A percentile compares a stretch with the other conserved stretches of the same genome.
Evolutionary conservation across 2,888 invertebrate genomes (phyloP).

Genomic region (Carcina quercana): DNA sequence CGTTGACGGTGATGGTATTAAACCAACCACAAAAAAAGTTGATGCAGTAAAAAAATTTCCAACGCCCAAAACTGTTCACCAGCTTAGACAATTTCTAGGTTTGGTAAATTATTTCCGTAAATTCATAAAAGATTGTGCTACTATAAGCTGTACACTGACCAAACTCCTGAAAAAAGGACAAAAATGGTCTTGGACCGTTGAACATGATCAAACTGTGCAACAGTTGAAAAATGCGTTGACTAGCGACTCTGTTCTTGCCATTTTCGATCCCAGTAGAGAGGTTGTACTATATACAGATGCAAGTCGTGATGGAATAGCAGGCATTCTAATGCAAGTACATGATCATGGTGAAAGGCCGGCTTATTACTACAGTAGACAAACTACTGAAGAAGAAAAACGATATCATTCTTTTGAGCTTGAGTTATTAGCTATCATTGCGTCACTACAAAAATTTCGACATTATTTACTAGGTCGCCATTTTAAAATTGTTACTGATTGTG

Average conservation of each 20-base stretch:
- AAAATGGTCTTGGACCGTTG: constrained; percentile 11
- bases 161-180: constrained; percentile 20
- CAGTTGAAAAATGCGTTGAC: constrained; percentile 9
- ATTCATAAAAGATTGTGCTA: constrained; percentile 26
- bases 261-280: too few species aligned
- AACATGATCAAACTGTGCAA: constrained; percentile 11
- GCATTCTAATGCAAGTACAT: constrained; percentile 25
- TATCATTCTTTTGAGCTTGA: constrained; percentile 39
- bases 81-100: constrained; percentile 20
- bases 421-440: constrained; percentile 30
- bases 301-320: constrained; percentile 27
- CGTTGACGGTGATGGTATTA: constrained; percentile 7
- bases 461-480: constrained; percentile 24
- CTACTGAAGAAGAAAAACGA: constrained; percentile 28
- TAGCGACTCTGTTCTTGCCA: constrained; percentile 11
- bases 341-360: constrained; percentile 21
- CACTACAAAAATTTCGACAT: constrained; percentile 24
- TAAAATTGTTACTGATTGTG: constrained; percentile 20
- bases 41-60: constrained; percentile 17
- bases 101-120: constrained; percentile 26
- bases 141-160: constrained; percentile 20
- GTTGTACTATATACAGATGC: constrained; percentile 34
- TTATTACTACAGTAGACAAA: constrained; percentile 30
- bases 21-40: constrained; percentile 17
- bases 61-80: constrained; percentile 11